Conservation (phyloP, 2,113 vertebrate species). For the Micromys minutus region DNA sequence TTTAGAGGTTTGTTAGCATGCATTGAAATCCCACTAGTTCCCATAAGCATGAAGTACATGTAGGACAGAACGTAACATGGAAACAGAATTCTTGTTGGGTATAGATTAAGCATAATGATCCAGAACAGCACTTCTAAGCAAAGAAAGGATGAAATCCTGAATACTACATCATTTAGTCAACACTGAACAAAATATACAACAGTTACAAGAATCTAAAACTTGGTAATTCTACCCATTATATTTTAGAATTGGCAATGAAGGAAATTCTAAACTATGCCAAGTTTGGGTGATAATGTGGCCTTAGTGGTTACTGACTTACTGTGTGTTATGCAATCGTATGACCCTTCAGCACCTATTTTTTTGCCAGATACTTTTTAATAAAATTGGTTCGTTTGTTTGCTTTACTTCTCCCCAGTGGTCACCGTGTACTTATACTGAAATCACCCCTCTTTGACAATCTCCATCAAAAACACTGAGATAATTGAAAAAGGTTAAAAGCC, state of each 20-base stretch:
- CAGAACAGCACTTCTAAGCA: neutral
- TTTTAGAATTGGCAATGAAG: conserved; percentile 53
- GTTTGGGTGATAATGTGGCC: neutral
- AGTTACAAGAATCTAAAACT: conserved; percentile 31
- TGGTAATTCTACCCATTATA: conserved; percentile 1
- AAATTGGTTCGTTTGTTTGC: too few relatives aligned
- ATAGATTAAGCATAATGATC: too few relatives aligned
- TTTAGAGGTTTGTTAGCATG: too few relatives aligned
- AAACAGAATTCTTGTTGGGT: too few relatives aligned
- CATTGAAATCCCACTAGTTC: too few relatives aligned
- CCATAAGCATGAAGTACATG: too few relatives aligned
- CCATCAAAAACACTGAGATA: neutral
- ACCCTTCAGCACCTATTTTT: neutral
- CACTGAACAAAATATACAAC: neutral
- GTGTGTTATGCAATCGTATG: fast-evolving
- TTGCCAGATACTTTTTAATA: neutral
- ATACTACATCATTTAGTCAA: neutral
- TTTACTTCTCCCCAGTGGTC: neutral
- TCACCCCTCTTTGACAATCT: neutral
- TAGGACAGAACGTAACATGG: too few relatives aligned
- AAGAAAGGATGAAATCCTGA: neutral
- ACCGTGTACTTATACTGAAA: neutral
- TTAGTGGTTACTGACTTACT: fast-evolving
- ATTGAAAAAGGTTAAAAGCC: neutral
- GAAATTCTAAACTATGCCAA: conserved; percentile 10